Percentiles rank a stretch among this genome's conserved stretches.
Evolutionary conservation across 2,797 vertebrate genomes (phyloP).

Genomic region (Acanthurus leucopareius): DNA sequence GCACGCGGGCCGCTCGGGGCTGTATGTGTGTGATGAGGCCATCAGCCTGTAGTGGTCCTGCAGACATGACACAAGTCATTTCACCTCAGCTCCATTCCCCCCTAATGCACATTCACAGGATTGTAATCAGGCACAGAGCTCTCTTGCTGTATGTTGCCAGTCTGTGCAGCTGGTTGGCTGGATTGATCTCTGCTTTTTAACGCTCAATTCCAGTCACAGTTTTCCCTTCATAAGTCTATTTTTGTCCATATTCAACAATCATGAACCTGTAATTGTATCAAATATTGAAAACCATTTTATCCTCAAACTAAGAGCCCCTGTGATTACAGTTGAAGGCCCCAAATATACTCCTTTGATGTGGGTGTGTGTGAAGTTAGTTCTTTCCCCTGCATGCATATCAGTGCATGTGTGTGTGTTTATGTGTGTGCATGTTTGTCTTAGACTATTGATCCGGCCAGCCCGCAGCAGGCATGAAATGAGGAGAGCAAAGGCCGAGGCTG

Average conservation of each 20-base stretch:
- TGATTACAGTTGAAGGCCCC: slow-evolving; percentile 33
- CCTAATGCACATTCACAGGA: slow-evolving; percentile 72
- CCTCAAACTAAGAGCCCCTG: slow-evolving; percentile 24
- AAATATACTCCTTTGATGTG: slow-evolving; percentile 45
- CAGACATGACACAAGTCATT: slow-evolving; percentile 80
- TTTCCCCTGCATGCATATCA: slow-evolving; percentile 25
- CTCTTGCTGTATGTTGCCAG: slow-evolving; percentile 27
- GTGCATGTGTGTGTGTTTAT: slow-evolving; percentile 39
- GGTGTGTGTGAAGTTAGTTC: slow-evolving; percentile 20
- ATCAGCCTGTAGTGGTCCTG: slow-evolving; percentile 65
- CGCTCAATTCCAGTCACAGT: slow-evolving; percentile 20
- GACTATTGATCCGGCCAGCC: slow-evolving; percentile 68
- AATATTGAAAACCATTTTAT: slow-evolving; percentile 43
- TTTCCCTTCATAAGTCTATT: slow-evolving; percentile 3
- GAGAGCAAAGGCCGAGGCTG: slow-evolving; percentile 52
- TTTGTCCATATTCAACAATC: slow-evolving; percentile 23
- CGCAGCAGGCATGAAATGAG: slow-evolving; percentile 72
- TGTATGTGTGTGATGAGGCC: slow-evolving; percentile 57
- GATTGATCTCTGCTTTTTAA: slow-evolving; percentile 22
- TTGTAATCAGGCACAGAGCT: slow-evolving; percentile 56
- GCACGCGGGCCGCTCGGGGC: slow-evolving; percentile 47
- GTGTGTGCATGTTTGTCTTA: slow-evolving; percentile 65
- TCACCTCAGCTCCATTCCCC: slow-evolving; percentile 72
- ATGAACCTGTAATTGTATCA: slow-evolving; percentile 39
- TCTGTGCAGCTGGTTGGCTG: slow-evolving; percentile 54